Evolutionary conservation across 2,797 vertebrate genomes (phyloP).

Genomic region (Prionace glauca): DNA sequence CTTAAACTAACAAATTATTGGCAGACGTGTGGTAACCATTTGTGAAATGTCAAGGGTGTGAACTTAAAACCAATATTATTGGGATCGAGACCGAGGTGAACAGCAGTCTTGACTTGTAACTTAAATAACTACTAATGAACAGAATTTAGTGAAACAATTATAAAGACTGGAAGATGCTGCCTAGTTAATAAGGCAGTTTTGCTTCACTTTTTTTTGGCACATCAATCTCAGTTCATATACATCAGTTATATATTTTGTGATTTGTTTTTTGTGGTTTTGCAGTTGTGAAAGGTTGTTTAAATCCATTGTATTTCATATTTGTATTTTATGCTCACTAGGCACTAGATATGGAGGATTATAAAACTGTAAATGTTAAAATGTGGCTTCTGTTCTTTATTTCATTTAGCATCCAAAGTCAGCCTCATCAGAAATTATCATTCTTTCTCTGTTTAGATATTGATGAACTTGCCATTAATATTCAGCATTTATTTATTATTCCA

Average conservation of each 20-base stretch:
- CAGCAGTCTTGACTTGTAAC: background rate
- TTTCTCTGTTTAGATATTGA: background rate
- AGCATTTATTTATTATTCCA: background rate
- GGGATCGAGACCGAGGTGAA: background rate
- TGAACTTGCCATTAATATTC: background rate
- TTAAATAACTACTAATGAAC: background rate
- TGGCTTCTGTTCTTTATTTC: too few species aligned
- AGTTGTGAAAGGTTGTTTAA: background rate
- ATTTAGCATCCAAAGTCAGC: too few species aligned
- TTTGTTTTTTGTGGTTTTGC: background rate
- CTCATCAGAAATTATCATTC: background rate
- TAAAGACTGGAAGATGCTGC: background rate
- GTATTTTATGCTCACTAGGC: background rate
- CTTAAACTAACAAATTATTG: slow-evolving; percentile 7
- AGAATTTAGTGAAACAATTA: background rate
- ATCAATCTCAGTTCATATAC: background rate
- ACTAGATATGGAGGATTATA: background rate
- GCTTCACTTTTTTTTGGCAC: background rate
- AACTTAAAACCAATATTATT: background rate
- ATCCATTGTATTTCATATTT: background rate
- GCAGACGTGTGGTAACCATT: background rate
- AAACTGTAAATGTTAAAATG: background rate
- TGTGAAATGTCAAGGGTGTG: slow-evolving; percentile 9
- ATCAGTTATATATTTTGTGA: background rate
- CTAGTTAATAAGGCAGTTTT: background rate